Evolutionary conservation across 2,113 vertebrate genomes (phyloP).

Genomic region (Otocyon megalotis): DNA sequence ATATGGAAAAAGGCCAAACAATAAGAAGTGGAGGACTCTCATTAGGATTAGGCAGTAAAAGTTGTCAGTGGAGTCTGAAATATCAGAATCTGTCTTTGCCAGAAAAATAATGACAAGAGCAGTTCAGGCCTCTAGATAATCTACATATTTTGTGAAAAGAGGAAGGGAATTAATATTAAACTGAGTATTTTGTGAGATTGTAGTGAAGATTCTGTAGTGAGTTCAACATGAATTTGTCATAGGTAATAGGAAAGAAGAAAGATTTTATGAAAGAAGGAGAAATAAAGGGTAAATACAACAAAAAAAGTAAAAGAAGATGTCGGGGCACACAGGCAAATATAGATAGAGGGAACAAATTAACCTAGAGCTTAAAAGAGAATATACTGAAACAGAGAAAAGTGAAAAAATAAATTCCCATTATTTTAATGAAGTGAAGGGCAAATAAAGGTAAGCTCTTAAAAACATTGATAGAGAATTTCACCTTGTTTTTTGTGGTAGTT

Average conservation of each 20-base stretch:
- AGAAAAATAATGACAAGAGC: conserved; percentile 66
- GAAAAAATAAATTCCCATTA: background rate
- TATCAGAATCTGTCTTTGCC: conserved; percentile 14
- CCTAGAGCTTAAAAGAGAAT: background rate
- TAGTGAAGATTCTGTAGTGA: conserved; percentile 52
- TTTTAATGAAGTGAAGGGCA: background rate
- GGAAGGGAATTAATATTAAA: background rate
- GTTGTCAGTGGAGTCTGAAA: conserved; percentile 55
- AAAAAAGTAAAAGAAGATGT: background rate
- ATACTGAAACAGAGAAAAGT: background rate
- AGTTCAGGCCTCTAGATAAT: conserved; percentile 65
- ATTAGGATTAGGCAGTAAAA: conserved; percentile 51
- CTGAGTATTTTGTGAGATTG: conserved; percentile 55
- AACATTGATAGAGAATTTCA: background rate
- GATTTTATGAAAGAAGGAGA: background rate
- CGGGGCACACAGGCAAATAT: background rate
- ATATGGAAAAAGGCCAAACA: background rate
- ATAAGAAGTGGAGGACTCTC: background rate
- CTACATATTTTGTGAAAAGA: background rate
- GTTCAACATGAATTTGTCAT: background rate
- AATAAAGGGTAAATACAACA: background rate
- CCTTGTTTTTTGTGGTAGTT: background rate
- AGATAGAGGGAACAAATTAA: background rate
- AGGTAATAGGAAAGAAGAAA: background rate
- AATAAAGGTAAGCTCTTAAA: background rate